A percentile compares a stretch with the other conserved stretches of the same genome.
Conservation (phyloP, 2,888 invertebrate species). For the Syrista parreyssii region DNA sequence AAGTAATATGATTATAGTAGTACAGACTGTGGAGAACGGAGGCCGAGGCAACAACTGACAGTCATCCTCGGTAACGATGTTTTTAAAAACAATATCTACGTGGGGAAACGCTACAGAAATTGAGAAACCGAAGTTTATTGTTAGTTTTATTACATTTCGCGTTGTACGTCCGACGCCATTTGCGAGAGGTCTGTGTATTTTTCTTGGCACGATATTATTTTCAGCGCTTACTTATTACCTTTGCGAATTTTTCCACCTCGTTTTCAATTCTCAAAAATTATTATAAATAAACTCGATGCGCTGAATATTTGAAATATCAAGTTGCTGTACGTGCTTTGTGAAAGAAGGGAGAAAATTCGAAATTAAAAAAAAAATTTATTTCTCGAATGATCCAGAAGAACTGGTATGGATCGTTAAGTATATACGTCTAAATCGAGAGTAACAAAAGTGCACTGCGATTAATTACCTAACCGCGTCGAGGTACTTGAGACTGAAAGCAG, state of each 20-base stretch:
- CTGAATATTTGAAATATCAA: background rate
- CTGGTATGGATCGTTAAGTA: background rate
- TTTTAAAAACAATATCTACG: conserved; percentile 64
- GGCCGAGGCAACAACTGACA: conserved; percentile 44
- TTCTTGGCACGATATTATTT: background rate
- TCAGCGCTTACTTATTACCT: background rate
- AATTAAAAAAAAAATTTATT: background rate
- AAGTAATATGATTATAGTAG: conserved; percentile 58
- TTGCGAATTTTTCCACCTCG: background rate
- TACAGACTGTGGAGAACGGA: conserved; percentile 22
- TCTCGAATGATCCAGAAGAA: background rate
- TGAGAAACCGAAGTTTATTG: conserved; percentile 1
- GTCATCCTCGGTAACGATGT: conserved; percentile 64
- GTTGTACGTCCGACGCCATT: conserved; percentile 7
- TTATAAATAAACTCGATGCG: background rate
- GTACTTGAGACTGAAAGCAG: conserved; percentile 23
- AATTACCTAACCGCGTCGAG: conserved; percentile 36
- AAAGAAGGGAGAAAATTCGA: background rate
- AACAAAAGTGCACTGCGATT: conserved; percentile 38
- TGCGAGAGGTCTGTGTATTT: background rate
- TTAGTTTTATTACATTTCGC: conserved; percentile 9
- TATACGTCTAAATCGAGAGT: conserved; percentile 26
- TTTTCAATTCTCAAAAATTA: background rate
- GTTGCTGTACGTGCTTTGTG: background rate
- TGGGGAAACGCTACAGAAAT: conserved; percentile 23